Percentiles rank a stretch among this genome's conserved stretches.
Evolutionary conservation across 2,113 vertebrate species (phyloP).

Genomic region (Tragelaphus buxtoni): DNA sequence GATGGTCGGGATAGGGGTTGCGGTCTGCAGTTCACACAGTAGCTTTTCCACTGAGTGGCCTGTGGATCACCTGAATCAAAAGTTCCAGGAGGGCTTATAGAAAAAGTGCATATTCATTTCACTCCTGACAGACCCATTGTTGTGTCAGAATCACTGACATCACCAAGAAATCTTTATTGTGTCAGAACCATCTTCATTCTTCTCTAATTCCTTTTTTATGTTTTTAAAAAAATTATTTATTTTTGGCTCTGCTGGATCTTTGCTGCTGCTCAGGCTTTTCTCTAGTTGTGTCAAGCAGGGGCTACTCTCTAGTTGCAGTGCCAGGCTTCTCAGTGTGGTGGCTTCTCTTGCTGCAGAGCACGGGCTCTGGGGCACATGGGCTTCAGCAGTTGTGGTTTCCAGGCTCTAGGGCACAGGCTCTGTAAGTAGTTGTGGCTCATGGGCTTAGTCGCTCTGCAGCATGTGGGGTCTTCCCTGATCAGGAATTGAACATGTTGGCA

Average conservation of each 20-base stretch:
- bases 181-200: background rate
- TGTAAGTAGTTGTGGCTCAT: background rate
- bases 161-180: background rate
- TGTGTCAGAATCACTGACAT: background rate
- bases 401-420: background rate
- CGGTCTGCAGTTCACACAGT: background rate
- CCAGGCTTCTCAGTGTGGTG: accelerated
- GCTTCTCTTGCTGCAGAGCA: background rate
- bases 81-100: background rate
- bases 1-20: background rate
- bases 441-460: background rate
- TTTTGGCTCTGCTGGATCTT: background rate
- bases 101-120: background rate
- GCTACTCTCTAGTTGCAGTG: accelerated
- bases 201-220: background rate
- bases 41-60: background rate
- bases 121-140: background rate
- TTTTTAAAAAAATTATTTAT: background rate
- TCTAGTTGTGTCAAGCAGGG: background rate
- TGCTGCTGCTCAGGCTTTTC: background rate
- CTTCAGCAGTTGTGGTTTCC: background rate
- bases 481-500: background rate
- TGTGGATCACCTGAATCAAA: background rate
- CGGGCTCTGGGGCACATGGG: background rate
- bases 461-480: background rate